A percentile compares a stretch with the other conserved stretches of the same genome.
These are phyloP conservation scores for Amphimallon solstitiale DNA, from an alignment of 2,888 invertebrate genomes.

Conservation along the genomic window DNA sequence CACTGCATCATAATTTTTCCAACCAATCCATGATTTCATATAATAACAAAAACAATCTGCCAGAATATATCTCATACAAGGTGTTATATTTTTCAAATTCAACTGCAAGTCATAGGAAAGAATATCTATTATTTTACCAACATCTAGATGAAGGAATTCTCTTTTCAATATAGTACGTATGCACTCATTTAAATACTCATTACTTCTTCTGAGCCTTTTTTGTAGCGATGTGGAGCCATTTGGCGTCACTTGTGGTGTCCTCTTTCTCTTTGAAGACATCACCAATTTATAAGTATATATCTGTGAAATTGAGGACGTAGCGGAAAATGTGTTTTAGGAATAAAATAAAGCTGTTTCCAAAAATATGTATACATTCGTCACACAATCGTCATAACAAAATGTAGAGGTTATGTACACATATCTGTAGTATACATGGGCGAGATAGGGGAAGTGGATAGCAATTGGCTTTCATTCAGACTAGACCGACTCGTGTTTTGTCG, in stretches of 20 bases:
- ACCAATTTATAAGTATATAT: background rate
- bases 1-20: conserved; percentile 38
- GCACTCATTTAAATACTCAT: conserved; percentile 17
- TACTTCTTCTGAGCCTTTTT: conserved; percentile 13
- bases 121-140: conserved; percentile 33
- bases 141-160: conserved; percentile 28
- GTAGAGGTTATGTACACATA: too few relatives aligned
- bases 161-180: conserved; percentile 33
- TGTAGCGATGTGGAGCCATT: conserved; percentile 4
- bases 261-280: conserved; percentile 36
- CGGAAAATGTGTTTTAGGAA: too few relatives aligned
- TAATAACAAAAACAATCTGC: conserved; percentile 45
- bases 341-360: too few relatives aligned
- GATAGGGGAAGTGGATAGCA: too few relatives aligned
- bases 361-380: too few relatives aligned
- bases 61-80: conserved; percentile 72
- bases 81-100: conserved; percentile 27
- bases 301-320: too few relatives aligned
- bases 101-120: conserved; percentile 37
- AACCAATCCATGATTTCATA: conserved; percentile 48
- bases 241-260: conserved; percentile 35
- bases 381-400: too few relatives aligned
- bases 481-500: too few relatives aligned
- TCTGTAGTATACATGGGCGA: too few relatives aligned
- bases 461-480: too few relatives aligned